Evolutionary conservation across 2,888 invertebrate genomes (phyloP), one percentile per base, ranked within the genome.

Genomic region (Steromphala cineraria): DNA sequence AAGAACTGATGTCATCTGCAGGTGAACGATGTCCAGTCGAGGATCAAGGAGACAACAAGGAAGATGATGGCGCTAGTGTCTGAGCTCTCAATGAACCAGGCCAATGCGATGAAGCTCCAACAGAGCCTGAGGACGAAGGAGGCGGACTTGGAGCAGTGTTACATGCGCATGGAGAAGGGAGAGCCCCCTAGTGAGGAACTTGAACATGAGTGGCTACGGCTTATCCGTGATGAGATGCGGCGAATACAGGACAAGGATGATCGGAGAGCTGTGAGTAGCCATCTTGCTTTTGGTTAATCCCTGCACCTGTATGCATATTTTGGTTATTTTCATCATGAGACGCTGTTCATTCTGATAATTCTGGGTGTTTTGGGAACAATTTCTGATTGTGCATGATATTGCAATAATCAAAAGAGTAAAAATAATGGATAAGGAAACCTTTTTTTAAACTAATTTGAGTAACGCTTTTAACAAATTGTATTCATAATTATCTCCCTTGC

Each of bases 31-130:
- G 82, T 92, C 0, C 93, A 93, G 86, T 85, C 88, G 4, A 89
- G 85, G 81, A 92, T 93, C 79, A 93, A 92, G 78, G 91, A 91
- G 62, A 89, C 90, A 7, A 93, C 93, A 5, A 88, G 92, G 55
- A 92, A 93, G 83, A 93, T 93, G 92, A 94, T 93, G 93, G 92
- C 93, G 1, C 87, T 91, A 82, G 92, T 93, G 46, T 92, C 93
- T 0, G 94, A 94, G 84, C 88, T 94, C 78, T 93, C 93, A 28
- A 93, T 93, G 92, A 90, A 92, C 81, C 93, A 93, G 85, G 93
- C 93, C 0, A 89, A 90, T 55, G 90, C 92, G 15, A 84, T 93
- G 84, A 89, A 89, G 76, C 87, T 92, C 13, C 93, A 93, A 84
- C 92, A 93, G 79, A 83, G 87, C 31, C 85, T 92, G 77, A 90